Evolutionary conservation across 2,888 invertebrate species (phyloP), one percentile per base, ranked within the genome.

Genomic region (Cataglyphis altisquamis): DNA sequence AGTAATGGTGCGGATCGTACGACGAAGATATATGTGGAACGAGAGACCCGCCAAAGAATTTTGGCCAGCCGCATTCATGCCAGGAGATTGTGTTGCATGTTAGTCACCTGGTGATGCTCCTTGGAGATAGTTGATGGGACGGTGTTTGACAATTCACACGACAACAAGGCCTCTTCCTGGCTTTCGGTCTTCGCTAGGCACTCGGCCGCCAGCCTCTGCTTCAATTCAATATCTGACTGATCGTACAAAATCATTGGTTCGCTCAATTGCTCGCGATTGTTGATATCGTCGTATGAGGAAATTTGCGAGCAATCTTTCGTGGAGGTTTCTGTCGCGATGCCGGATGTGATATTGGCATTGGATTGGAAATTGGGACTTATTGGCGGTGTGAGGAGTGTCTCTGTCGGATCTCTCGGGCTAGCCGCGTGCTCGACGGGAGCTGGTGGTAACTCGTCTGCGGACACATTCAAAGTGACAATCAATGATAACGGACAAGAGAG

Each of bases 31-130:
- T 86, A 90, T 86, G 88, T 88, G 90, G 90, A 88, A 90, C 85
- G 86, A 87, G 89, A 86, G 88, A 84, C 85, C 78, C 89, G 83
- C 88, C 90, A 90, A 90, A 83, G 82, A 85, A 85, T 87, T 84
- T 92, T 86, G 91, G 87, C 89, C 83, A 89, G 83, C 88, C 87
- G 89, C 88, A 90, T 92, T 91, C 94, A 94, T 94, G 94, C 94
- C 94, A 92, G 92, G 92, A 92, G 87, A 86, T 90, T 91, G 90
- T 91, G 91, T 92, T 89, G 89, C 91, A 90, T 92, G 90, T 91
- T 93, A 93, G 92, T 94, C 93, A 94, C 93, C 93, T 94, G 94
- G 89, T 93, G 91, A 87, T 91, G 88, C 82, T 92, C 92, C 91
- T 91, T 88, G 88, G 84, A 78, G 85, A 86, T 86, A 83, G 87